phyloP scores from a whole-genome alignment of 2,113 vertebrate genomes.

The Otolemur garnettii region DNA sequence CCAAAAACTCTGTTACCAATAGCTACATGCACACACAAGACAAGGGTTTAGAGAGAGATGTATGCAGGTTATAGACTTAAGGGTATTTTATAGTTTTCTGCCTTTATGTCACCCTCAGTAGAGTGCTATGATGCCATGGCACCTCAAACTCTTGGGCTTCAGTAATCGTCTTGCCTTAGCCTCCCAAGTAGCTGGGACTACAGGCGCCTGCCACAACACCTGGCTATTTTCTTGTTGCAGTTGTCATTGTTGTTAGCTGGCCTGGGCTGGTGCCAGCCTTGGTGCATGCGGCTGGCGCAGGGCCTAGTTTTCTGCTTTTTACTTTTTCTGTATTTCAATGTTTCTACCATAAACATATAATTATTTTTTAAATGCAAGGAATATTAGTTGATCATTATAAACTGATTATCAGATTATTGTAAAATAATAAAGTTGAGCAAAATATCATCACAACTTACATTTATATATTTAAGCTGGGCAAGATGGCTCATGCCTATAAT shows the following conservation, averaged over 20 bases:
- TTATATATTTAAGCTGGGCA: background rate
- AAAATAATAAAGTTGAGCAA: slow-evolving; percentile 35
- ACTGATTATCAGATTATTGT: background rate
- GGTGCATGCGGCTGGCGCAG: too few species aligned
- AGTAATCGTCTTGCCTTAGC: too few species aligned
- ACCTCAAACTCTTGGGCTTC: too few species aligned
- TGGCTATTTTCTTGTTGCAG: too few species aligned
- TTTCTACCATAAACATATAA: background rate
- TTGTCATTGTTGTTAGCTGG: too few species aligned
- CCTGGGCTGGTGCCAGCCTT: too few species aligned
- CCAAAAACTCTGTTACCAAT: background rate
- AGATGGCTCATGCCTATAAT: too few species aligned
- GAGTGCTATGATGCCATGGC: too few species aligned
- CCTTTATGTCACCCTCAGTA: too few species aligned
- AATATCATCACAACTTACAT: background rate
- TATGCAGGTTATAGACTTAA: background rate
- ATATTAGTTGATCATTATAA: slow-evolving; percentile 6
- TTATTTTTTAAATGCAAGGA: slow-evolving; percentile 35
- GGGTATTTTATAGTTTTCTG: background rate
- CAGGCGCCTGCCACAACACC: too few species aligned
- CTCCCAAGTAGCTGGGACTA: too few species aligned
- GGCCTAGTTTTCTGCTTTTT: slow-evolving; percentile 1
- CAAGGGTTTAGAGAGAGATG: background rate
- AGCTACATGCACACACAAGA: background rate
- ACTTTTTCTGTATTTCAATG: slow-evolving; percentile 34